Percentiles rank a stretch among this genome's conserved stretches.
These are phyloP conservation scores for Chymomyza fuscimana DNA, from an alignment of 2,888 invertebrate genomes.

Conservation along the genomic window DNA sequence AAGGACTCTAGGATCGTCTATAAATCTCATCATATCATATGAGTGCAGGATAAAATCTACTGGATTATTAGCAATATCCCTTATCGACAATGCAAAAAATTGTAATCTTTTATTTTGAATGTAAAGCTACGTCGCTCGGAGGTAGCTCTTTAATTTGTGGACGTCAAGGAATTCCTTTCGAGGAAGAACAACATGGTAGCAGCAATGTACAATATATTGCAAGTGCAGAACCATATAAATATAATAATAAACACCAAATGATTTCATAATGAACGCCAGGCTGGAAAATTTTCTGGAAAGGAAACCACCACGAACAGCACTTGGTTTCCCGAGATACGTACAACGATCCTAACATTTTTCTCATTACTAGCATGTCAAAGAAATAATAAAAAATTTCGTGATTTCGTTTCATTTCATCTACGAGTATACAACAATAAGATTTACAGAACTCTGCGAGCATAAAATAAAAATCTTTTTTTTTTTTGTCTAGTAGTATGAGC, in stretches of 20 bases:
- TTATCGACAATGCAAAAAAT: too few species aligned
- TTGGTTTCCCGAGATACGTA: neutral
- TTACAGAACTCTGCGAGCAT: constrained; percentile 68
- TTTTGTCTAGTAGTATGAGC: constrained; percentile 21
- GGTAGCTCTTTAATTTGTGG: neutral
- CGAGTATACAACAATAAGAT: constrained; percentile 51
- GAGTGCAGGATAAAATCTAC: too few species aligned
- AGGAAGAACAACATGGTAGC: neutral
- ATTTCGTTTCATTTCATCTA: constrained; percentile 71
- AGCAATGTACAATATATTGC: neutral
- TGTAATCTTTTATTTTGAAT: too few species aligned
- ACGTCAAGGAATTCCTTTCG: neutral
- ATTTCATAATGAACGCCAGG: constrained; percentile 66
- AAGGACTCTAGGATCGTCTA: too few species aligned
- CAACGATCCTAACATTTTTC: constrained; percentile 53
- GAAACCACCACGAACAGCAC: constrained; percentile 21
- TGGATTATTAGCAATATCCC: too few species aligned
- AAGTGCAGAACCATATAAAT: constrained; percentile 53
- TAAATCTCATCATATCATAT: too few species aligned
- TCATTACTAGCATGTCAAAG: constrained; percentile 51
- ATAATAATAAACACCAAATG: constrained; percentile 71
- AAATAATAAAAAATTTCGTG: constrained; percentile 62
- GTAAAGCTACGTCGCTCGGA: too few species aligned
- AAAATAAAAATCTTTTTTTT: constrained; percentile 66
- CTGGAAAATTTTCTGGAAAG: constrained; percentile 49